phyloP scores from a whole-genome alignment of 2,113 vertebrate species.

The Pseudopodoces humilis region DNA sequence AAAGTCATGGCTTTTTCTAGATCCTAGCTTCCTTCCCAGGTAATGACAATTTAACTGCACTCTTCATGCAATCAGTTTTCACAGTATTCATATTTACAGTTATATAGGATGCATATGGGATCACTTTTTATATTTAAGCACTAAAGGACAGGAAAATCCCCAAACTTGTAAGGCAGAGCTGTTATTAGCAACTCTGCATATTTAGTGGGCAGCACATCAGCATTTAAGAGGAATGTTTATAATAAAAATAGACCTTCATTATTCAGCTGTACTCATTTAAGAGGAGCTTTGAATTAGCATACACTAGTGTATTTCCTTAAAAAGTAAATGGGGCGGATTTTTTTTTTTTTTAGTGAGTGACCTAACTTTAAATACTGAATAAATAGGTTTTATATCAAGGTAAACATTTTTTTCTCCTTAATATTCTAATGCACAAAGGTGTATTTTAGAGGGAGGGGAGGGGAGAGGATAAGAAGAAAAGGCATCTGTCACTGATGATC shows the following conservation, averaged over 20 bases:
- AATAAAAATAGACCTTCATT: neutral
- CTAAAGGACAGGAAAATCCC: neutral
- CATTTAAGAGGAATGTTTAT: neutral
- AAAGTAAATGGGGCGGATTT: neutral
- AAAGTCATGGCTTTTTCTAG: neutral
- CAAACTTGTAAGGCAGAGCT: neutral
- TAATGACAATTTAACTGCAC: slow-evolving; percentile 14
- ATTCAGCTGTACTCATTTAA: neutral
- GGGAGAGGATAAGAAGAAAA: neutral
- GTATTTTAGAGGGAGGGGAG: neutral
- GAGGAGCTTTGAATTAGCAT: neutral
- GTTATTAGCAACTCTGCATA: neutral
- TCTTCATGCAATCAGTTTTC: neutral
- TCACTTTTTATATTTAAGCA: neutral
- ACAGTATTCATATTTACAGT: neutral
- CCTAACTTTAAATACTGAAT: neutral
- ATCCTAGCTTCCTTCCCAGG: neutral
- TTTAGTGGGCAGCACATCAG: neutral
- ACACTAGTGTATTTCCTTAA: neutral
- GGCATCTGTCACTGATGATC: neutral
- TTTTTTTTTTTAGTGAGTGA: neutral
- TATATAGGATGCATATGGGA: neutral
- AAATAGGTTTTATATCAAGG: neutral
- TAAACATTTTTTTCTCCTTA: neutral
- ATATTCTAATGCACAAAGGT: neutral